A percentile compares a stretch with the other conserved stretches of the same genome.
Evolutionary conservation across 1,140 invertebrate genomes (phyloP).

Genomic region (Diprion similis): DNA sequence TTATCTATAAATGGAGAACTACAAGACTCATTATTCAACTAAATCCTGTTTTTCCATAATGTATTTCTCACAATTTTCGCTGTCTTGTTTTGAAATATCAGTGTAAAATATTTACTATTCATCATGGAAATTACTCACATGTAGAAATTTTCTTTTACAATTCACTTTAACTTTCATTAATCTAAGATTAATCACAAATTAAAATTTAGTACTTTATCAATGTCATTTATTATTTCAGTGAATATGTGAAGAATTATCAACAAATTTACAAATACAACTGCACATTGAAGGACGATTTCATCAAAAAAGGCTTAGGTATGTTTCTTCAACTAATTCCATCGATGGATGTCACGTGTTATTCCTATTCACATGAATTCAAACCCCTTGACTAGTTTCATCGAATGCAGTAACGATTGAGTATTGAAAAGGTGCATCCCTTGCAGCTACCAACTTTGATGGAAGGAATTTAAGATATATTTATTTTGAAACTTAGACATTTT

Average conservation of each 20-base stretch:
- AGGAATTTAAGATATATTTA: too few species aligned
- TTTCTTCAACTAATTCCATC: slow-evolving; percentile 33
- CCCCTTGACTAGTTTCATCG: too few species aligned
- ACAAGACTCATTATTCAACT: slow-evolving; percentile 14
- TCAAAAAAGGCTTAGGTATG: slow-evolving; percentile 80
- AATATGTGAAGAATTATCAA: slow-evolving; percentile 76
- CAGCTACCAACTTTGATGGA: too few species aligned
- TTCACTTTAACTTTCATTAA: too few species aligned
- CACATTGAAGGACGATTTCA: slow-evolving; percentile 78
- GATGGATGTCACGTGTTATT: too few species aligned
- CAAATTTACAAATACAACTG: slow-evolving; percentile 80
- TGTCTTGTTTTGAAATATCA: slow-evolving; percentile 25
- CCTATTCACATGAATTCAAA: too few species aligned
- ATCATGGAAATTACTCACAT: neutral
- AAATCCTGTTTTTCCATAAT: slow-evolving; percentile 26
- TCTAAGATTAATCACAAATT: slow-evolving; percentile 17
- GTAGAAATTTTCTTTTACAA: too few species aligned
- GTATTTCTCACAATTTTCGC: slow-evolving; percentile 17
- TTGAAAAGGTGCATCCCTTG: too few species aligned
- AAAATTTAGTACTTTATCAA: slow-evolving; percentile 24
- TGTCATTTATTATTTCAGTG: slow-evolving; percentile 67
- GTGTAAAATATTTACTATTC: slow-evolving; percentile 25
- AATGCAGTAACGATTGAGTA: too few species aligned
- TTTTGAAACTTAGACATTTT: neutral
- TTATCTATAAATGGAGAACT: slow-evolving; percentile 3